Percentiles rank a stretch among this genome's conserved stretches.
Conservation (phyloP, 2,113 vertebrate genomes). For the Cochlearius cochlearius region DNA sequence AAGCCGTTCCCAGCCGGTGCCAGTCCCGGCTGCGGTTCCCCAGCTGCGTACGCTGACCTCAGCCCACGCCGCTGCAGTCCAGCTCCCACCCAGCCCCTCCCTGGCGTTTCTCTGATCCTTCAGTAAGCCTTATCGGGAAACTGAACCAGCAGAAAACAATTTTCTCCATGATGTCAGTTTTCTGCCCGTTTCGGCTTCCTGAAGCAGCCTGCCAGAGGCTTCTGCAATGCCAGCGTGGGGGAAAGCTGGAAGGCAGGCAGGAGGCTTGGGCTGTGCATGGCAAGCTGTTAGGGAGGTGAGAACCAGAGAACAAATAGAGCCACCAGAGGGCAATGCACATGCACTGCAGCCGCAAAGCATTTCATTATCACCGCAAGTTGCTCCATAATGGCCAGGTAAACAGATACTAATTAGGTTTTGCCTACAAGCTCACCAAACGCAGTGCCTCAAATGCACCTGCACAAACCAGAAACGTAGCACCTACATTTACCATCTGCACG, state of each 20-base stretch:
- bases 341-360: background rate
- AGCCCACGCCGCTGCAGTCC: background rate
- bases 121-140: background rate
- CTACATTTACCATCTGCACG: background rate
- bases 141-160: background rate
- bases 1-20: background rate
- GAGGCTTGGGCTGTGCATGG: background rate
- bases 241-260: background rate
- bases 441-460: background rate
- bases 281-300: background rate
- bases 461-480: background rate
- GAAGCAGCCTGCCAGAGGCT: background rate
- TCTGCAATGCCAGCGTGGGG: rapidly evolving
- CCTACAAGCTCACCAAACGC: background rate
- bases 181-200: background rate
- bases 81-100: background rate
- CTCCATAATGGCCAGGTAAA: background rate
- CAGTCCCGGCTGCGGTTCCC: background rate
- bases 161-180: background rate
- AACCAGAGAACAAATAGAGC: background rate
- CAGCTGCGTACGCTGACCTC: background rate
- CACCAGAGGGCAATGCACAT: slow-evolving; percentile 8
- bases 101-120: background rate
- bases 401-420: background rate
- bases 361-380: background rate